Percentiles rank a stretch among this genome's conserved stretches.
These are phyloP conservation scores for Oostethus manadensis DNA, from an alignment of 2,113 vertebrate species.

Conservation along the genomic window DNA sequence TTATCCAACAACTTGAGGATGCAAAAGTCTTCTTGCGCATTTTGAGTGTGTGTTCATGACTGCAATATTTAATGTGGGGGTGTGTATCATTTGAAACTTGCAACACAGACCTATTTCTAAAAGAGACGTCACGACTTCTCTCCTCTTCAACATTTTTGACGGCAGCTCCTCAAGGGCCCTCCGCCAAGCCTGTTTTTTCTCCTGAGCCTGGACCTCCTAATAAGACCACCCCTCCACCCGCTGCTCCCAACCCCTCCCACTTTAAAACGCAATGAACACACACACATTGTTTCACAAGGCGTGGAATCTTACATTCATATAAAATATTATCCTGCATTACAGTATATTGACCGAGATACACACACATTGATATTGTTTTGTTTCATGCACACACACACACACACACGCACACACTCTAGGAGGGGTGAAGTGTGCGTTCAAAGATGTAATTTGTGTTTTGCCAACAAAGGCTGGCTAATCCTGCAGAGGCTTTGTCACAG, in stretches of 20 bases:
- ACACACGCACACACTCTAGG: constrained; percentile 1
- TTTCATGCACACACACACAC: constrained; percentile 12
- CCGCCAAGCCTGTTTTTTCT: constrained; percentile 29
- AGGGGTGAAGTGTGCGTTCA: constrained; percentile 45
- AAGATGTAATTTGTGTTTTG: constrained; percentile 69
- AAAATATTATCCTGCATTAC: not conserved
- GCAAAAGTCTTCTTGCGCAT: too few species aligned
- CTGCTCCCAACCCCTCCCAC: not conserved
- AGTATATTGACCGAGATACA: constrained; percentile 6
- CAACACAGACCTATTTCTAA: constrained; percentile 6
- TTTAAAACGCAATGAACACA: constrained; percentile 20
- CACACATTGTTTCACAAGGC: constrained; percentile 13
- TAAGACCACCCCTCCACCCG: not conserved
- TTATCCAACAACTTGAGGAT: too few species aligned
- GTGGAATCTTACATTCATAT: constrained; percentile 1
- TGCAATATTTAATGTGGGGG: too few species aligned
- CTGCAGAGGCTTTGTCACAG: constrained; percentile 53
- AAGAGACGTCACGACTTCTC: constrained; percentile 40
- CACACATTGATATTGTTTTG: constrained; percentile 2
- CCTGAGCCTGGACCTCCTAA: constrained; percentile 17
- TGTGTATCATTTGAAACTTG: too few species aligned
- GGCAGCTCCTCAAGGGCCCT: constrained; percentile 9
- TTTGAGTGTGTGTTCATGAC: too few species aligned
- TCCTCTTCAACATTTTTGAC: constrained; percentile 17
- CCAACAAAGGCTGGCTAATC: constrained; percentile 67